phyloP scores from a whole-genome alignment of 2,113 vertebrate genomes.

The Oplegnathus fasciatus region DNA sequence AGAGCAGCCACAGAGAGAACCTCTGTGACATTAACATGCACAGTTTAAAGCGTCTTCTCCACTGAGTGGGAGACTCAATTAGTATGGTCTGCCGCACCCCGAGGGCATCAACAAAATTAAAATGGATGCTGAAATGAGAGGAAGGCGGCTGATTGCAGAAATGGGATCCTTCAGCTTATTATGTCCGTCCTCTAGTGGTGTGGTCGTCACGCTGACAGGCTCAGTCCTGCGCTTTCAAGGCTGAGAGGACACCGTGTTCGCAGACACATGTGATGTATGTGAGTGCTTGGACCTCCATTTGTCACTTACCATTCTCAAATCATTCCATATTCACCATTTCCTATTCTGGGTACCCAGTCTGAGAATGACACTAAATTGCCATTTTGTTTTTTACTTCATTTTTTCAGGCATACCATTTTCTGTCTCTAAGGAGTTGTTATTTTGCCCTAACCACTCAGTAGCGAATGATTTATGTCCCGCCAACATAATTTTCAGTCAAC shows the following conservation, averaged over 20 bases:
- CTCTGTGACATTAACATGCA: conserved; percentile 28
- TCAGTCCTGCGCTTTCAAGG: conserved; percentile 3
- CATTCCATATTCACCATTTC: conserved; percentile 7
- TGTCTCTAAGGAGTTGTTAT: neutral
- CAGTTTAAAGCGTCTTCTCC: conserved; percentile 5
- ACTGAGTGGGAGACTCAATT: conserved; percentile 44
- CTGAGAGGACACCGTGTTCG: neutral
- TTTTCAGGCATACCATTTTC: neutral
- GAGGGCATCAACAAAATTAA: conserved; percentile 36
- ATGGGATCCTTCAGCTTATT: conserved; percentile 14
- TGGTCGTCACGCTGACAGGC: neutral
- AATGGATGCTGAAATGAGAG: conserved; percentile 35
- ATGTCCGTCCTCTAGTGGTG: neutral
- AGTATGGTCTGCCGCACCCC: conserved; percentile 14
- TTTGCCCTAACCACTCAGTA: neutral
- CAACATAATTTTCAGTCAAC: neutral
- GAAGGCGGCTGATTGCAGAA: conserved; percentile 40
- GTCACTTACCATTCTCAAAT: conserved; percentile 14
- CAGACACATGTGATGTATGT: neutral
- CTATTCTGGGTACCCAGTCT: neutral
- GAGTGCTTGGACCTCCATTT: conserved; percentile 35
- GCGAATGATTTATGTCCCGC: neutral
- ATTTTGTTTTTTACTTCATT: conserved; percentile 1
- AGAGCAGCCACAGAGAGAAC: neutral
- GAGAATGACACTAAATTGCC: neutral